These are phyloP conservation scores for Megamerina dolium DNA, from an alignment of 2,888 invertebrate species.

Conservation along the genomic window DNA sequence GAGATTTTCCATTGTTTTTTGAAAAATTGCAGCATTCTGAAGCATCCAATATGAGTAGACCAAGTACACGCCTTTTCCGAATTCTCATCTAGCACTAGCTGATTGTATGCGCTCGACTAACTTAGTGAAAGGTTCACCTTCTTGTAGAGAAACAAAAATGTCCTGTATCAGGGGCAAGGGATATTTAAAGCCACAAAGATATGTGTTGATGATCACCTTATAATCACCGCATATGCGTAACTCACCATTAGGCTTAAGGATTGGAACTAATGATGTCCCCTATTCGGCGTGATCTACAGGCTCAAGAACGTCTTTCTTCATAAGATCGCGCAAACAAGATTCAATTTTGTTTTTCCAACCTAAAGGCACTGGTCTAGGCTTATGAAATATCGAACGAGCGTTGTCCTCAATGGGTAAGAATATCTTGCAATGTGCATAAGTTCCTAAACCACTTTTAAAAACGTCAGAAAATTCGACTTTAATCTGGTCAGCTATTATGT, in stretches of 20 bases:
- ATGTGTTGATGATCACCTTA: constrained; percentile 24
- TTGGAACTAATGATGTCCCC: constrained; percentile 2
- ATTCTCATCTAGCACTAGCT: too few relatives aligned
- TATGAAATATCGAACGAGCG: too few relatives aligned
- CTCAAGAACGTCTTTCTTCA: constrained; percentile 19
- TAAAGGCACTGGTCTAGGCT: too few relatives aligned
- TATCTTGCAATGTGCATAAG: neutral
- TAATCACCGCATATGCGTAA: too few relatives aligned
- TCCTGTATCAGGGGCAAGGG: too few relatives aligned
- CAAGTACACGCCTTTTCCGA: too few relatives aligned
- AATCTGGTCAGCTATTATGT: neutral
- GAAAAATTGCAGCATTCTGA: constrained; percentile 18
- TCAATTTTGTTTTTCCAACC: constrained; percentile 1
- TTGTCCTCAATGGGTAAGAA: too few relatives aligned
- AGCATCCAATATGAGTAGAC: constrained; percentile 1
- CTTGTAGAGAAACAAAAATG: constrained; percentile 2
- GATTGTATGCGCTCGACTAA: too few relatives aligned
- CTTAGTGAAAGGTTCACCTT: too few relatives aligned
- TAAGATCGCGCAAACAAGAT: constrained; percentile 12
- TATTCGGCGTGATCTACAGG: constrained; percentile 16
- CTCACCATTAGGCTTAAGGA: too few relatives aligned
- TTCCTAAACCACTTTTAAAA: neutral
- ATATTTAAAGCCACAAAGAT: constrained; percentile 19
- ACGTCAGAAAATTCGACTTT: too few relatives aligned
- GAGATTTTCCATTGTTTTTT: too few relatives aligned